Evolutionary conservation across 2,797 vertebrate genomes (phyloP).

Genomic region (Myotis pilosus): DNA sequence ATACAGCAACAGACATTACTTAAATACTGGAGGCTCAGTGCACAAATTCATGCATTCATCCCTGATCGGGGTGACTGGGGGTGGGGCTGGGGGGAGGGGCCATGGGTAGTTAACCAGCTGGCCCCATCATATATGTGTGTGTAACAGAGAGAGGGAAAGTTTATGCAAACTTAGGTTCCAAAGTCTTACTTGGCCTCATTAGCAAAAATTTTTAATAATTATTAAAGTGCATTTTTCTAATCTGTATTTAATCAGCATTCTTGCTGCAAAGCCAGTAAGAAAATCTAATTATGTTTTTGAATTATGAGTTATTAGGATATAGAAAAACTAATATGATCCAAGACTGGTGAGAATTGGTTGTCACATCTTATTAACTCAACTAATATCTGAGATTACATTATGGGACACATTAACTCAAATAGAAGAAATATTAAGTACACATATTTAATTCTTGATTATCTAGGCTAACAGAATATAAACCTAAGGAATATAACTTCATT

Average conservation of each 20-base stretch:
- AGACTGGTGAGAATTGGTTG: neutral
- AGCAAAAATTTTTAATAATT: conserved; percentile 21
- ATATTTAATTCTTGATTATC: neutral
- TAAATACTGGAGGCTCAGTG: neutral
- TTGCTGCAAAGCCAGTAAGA: conserved; percentile 14
- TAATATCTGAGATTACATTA: neutral
- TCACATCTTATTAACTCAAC: conserved; percentile 30
- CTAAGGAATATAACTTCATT: neutral
- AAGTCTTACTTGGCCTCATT: neutral
- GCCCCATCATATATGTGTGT: too few relatives aligned
- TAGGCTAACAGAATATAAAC: neutral
- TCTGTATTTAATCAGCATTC: conserved; percentile 40
- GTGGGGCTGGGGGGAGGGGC: too few relatives aligned
- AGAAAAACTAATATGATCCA: neutral
- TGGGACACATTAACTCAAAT: neutral
- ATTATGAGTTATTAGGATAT: neutral
- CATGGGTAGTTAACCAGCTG: too few relatives aligned
- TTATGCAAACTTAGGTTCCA: neutral
- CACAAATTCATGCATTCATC: too few relatives aligned
- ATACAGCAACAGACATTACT: neutral
- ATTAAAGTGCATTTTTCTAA: neutral
- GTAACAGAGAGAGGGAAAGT: neutral
- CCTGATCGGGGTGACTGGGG: too few relatives aligned
- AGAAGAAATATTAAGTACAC: neutral
- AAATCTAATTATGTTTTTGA: conserved; percentile 42